Evolutionary conservation across 2,797 vertebrate species (phyloP).

Genomic region (Epinephelus coioides): DNA sequence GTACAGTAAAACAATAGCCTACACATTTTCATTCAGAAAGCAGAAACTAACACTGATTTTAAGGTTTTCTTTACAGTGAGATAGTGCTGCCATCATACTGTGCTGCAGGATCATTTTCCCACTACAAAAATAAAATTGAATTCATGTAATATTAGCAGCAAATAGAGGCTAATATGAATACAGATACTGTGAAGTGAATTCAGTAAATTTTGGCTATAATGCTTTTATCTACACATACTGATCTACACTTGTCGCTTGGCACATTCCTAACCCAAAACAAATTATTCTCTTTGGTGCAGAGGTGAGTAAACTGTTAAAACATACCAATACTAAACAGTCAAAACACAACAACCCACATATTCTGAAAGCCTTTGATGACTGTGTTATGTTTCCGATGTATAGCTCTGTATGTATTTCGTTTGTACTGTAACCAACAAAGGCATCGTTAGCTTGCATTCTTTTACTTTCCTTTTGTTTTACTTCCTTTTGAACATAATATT

Average conservation of each 20-base stretch:
- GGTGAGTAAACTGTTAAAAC: neutral
- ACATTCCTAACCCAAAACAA: neutral
- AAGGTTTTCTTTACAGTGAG: neutral
- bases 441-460: neutral
- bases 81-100: neutral
- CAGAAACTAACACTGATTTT: neutral
- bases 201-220: neutral
- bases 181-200: neutral
- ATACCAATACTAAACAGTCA: neutral
- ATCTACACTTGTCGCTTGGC: neutral
- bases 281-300: neutral
- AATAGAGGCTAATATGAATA: neutral
- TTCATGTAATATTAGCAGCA: neutral
- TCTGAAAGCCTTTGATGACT: neutral
- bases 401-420: neutral
- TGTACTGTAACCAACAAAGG: neutral
- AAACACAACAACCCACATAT: neutral
- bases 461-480: neutral
- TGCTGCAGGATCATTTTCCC: neutral
- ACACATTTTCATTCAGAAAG: slow-evolving; percentile 1
- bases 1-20: neutral
- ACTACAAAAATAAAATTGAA: slow-evolving; percentile 4
- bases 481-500: neutral
- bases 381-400: neutral
- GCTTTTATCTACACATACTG: neutral